A percentile compares a stretch with the other conserved stretches of the same genome.
Evolutionary conservation across 2,888 invertebrate species (phyloP).

Genomic region (Cephonodes hylas): DNA sequence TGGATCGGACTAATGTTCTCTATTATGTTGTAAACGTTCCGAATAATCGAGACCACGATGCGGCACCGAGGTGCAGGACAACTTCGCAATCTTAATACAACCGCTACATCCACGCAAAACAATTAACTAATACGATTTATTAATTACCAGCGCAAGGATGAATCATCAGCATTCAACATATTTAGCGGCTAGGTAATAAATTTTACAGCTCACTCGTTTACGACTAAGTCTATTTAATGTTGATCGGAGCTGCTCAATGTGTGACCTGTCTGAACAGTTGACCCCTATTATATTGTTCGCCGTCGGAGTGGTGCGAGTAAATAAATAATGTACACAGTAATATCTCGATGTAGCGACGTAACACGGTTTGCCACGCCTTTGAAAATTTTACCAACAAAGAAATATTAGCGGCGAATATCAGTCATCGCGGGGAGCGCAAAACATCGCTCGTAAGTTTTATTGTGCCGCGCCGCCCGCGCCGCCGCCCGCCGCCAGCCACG

Average conservation of each 20-base stretch:
- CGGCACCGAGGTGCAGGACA: constrained; percentile 37
- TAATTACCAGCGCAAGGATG: background rate
- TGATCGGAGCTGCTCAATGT: background rate
- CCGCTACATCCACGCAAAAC: background rate
- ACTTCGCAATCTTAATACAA: constrained; percentile 24
- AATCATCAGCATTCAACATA: background rate
- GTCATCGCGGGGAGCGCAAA: constrained; percentile 68
- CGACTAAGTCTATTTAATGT: background rate
- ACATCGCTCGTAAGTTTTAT: constrained; percentile 71
- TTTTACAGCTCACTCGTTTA: background rate
- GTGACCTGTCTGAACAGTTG: background rate
- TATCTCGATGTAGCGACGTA: constrained; percentile 14
- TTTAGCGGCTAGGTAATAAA: background rate
- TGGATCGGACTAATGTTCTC: constrained; percentile 79
- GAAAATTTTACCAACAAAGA: constrained; percentile 63
- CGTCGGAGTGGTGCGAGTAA: constrained; percentile 7
- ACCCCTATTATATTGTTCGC: background rate
- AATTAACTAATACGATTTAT: background rate
- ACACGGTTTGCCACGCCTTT: constrained; percentile 38
- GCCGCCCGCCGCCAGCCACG: constrained; percentile 44
- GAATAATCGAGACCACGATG: constrained; percentile 45
- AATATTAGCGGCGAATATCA: constrained; percentile 63
- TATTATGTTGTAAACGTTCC: constrained; percentile 75
- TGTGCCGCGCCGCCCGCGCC: constrained; percentile 60
- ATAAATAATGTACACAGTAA: constrained; percentile 13